Evolutionary conservation across 2,797 vertebrate species (phyloP).

Genomic region (Acridotheres tristis): DNA sequence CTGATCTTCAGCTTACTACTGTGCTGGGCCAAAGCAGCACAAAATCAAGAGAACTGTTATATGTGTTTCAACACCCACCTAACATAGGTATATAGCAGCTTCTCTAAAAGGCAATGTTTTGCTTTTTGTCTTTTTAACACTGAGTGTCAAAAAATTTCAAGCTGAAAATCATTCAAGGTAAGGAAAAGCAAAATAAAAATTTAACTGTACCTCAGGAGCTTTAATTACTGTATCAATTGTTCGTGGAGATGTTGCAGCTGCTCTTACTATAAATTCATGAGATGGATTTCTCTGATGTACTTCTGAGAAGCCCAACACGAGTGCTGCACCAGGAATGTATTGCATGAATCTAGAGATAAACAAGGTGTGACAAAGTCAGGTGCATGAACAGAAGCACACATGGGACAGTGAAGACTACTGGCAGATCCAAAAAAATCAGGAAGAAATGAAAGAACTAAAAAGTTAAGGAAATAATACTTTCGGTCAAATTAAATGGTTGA

Average conservation of each 20-base stretch:
- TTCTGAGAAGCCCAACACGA: slow-evolving; percentile 57
- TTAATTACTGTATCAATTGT: slow-evolving; percentile 69
- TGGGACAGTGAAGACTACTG: background rate
- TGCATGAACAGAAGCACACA: background rate
- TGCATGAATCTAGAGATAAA: slow-evolving; percentile 49
- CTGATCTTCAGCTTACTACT: background rate
- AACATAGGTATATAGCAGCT: background rate
- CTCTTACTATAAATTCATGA: slow-evolving; percentile 54
- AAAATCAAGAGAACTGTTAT: background rate
- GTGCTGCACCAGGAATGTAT: slow-evolving; percentile 45
- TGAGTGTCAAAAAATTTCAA: background rate
- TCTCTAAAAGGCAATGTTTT: background rate
- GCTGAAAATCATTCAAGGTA: background rate
- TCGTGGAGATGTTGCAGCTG: slow-evolving; percentile 56
- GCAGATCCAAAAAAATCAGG: background rate
- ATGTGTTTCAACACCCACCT: background rate
- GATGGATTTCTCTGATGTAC: slow-evolving; percentile 51
- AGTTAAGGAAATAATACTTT: background rate
- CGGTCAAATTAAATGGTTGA: background rate
- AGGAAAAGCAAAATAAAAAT: slow-evolving; percentile 16
- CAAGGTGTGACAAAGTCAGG: slow-evolving; percentile 9
- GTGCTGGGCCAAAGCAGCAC: background rate
- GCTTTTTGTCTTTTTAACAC: background rate
- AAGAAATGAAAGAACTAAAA: background rate
- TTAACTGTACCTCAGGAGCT: slow-evolving; percentile 38